Evolutionary conservation across 2,797 vertebrate species (phyloP).

Genomic region (Microcaecilia unicolor): DNA sequence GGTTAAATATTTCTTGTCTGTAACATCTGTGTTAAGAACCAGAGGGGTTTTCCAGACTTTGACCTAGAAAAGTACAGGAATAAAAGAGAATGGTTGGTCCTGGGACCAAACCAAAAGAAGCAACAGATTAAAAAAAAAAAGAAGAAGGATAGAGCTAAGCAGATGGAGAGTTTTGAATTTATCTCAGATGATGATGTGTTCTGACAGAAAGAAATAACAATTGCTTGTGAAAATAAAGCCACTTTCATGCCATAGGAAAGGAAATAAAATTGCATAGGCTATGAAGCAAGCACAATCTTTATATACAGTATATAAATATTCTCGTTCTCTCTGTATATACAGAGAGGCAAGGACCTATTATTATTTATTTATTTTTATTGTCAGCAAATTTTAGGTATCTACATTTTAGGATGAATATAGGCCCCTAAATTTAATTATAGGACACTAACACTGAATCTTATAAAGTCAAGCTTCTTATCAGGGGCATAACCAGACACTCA

Average conservation of each 20-base stretch:
- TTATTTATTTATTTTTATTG: too few relatives aligned
- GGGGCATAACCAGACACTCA: too few relatives aligned
- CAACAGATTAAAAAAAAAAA: constrained; percentile 33
- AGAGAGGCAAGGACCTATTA: too few relatives aligned
- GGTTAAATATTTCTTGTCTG: constrained; percentile 41
- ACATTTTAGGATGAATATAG: too few relatives aligned
- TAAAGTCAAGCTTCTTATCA: too few relatives aligned
- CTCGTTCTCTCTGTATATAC: too few relatives aligned
- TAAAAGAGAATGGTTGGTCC: constrained; percentile 42
- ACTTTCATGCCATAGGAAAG: constrained; percentile 31
- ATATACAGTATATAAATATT: too few relatives aligned
- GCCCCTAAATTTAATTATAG: too few relatives aligned
- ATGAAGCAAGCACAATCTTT: too few relatives aligned
- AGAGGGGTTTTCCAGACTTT: constrained; percentile 27
- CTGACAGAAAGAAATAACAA: constrained; percentile 67
- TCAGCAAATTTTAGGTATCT: not conserved
- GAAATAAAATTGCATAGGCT: too few relatives aligned
- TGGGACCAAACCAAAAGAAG: constrained; percentile 55
- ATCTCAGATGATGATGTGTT: constrained; percentile 54
- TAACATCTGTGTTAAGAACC: constrained; percentile 38
- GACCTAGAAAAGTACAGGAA: constrained; percentile 30
- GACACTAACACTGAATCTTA: too few relatives aligned
- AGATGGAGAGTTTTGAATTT: constrained; percentile 35
- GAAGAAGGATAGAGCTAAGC: constrained; percentile 35
- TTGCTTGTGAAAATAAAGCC: constrained; percentile 25